phyloP scores from a whole-genome alignment of 2,888 invertebrate species.

The Metacarcinus magister region DNA sequence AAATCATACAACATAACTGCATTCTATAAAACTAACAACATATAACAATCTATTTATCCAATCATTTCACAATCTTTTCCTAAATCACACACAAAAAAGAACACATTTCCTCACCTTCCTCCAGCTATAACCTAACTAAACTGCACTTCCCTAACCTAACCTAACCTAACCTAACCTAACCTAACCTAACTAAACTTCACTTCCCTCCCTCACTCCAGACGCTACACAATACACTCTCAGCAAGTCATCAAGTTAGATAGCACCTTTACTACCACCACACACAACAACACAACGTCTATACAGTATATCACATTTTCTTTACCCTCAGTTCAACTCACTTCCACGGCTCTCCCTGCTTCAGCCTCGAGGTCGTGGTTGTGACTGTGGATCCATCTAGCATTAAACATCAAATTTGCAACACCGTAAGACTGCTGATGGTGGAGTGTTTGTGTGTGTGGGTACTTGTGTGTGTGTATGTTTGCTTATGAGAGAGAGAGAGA shows the following conservation, averaged over 20 bases:
- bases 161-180: not conserved
- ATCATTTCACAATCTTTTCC: too few species aligned
- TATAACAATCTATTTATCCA: not conserved
- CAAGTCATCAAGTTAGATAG: too few species aligned
- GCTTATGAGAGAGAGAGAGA: not conserved
- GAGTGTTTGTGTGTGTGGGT: not conserved
- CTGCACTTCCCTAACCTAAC: not conserved
- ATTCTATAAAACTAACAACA: too few species aligned
- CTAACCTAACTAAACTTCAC: too few species aligned
- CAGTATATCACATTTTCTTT: too few species aligned
- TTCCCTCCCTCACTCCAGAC: not conserved
- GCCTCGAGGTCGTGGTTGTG: not conserved
- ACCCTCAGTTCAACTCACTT: not conserved
- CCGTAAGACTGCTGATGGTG: not conserved
- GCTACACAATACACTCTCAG: not conserved
- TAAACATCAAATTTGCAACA: conserved; percentile 12
- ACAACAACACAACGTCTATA: too few species aligned
- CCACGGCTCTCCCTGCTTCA: not conserved
- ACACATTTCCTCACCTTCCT: not conserved
- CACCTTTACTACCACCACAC: too few species aligned
- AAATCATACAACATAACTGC: too few species aligned
- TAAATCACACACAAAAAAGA: not conserved
- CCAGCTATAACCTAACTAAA: not conserved
- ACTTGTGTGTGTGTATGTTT: not conserved
- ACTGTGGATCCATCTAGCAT: not conserved